Conservation (phyloP, 2,797 vertebrate genomes). For the Pogonophryne albipinna region DNA sequence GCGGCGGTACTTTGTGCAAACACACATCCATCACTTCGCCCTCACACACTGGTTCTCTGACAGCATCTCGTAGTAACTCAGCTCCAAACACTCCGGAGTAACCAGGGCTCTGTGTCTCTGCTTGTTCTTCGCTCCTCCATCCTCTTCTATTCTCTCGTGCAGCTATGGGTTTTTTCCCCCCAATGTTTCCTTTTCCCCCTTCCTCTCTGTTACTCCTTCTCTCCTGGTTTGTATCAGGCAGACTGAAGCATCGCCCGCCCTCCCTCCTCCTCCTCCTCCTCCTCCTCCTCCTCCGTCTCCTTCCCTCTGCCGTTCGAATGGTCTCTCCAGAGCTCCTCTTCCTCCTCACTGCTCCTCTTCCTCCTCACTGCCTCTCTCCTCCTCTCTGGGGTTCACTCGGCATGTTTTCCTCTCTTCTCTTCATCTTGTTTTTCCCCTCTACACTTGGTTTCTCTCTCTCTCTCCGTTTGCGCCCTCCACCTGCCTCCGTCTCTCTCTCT, state of each 20-base stretch:
- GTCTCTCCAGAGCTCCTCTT: slow-evolving; percentile 38
- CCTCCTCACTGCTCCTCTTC: slow-evolving; percentile 17
- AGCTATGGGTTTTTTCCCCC: neutral
- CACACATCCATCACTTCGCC: slow-evolving; percentile 51
- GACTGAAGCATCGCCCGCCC: slow-evolving; percentile 50
- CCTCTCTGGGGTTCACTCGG: slow-evolving; percentile 47
- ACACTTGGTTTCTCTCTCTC: slow-evolving; percentile 50
- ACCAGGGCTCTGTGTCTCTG: slow-evolving; percentile 48
- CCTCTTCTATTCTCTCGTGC: slow-evolving; percentile 36
- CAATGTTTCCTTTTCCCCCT: slow-evolving; percentile 4
- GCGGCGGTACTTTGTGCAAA: slow-evolving; percentile 55
- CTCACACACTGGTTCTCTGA: slow-evolving; percentile 54
- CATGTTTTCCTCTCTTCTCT: slow-evolving; percentile 63
- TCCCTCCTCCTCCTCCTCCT: slow-evolving; percentile 45
- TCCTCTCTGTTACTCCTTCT: slow-evolving; percentile 34
- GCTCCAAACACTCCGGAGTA: slow-evolving; percentile 57
- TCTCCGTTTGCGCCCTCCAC: slow-evolving; percentile 61
- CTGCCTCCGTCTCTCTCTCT: slow-evolving; percentile 74
- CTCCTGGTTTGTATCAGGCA: slow-evolving; percentile 68
- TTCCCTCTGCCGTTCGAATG: slow-evolving; percentile 38
- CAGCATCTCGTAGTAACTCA: slow-evolving; percentile 64
- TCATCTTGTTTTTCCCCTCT: slow-evolving; percentile 73
- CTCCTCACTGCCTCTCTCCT: slow-evolving; percentile 35
- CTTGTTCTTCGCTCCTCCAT: slow-evolving; percentile 58
- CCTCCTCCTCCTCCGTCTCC: slow-evolving; percentile 53